Conservation (phyloP, 35 echinoderm and acorn worm species). For the Apostichopus parvimensis region DNA sequence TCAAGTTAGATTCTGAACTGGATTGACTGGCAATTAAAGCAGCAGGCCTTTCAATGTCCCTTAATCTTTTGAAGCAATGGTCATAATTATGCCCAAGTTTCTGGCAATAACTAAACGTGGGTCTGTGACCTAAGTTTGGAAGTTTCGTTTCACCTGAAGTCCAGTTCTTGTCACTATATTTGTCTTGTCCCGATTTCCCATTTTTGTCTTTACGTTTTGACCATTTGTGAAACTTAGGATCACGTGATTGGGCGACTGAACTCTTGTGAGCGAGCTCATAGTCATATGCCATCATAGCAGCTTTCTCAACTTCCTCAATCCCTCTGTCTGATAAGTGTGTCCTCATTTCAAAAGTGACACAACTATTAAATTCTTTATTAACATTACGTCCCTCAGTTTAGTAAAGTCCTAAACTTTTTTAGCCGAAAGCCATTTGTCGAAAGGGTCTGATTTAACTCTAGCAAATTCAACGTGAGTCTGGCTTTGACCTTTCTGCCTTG, state of each 20-base stretch:
- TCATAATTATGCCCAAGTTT: conserved; percentile 33
- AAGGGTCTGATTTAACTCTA: conserved; percentile 37
- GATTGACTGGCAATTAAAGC: too few relatives aligned
- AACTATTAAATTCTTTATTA: conserved; percentile 32
- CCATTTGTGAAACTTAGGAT: conserved; percentile 28
- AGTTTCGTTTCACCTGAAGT: background rate
- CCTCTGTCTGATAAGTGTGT: conserved; percentile 13
- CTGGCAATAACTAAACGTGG: conserved; percentile 17
- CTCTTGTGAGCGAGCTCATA: conserved; percentile 47
- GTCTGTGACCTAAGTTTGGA: background rate
- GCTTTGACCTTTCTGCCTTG: background rate
- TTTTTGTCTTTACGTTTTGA: background rate
- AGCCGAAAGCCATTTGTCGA: conserved; percentile 17
- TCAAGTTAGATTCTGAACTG: background rate
- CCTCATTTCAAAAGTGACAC: conserved; percentile 9
- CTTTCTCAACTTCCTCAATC: conserved; percentile 19
- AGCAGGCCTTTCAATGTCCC: background rate
- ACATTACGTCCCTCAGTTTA: conserved; percentile 27
- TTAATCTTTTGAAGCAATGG: conserved; percentile 7
- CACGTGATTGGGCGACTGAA: background rate
- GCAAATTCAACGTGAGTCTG: conserved; percentile 69
- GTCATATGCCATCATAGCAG: conserved; percentile 36
- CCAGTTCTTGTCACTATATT: background rate
- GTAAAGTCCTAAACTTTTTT: conserved; percentile 12
- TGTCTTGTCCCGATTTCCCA: background rate